Percentiles rank a stretch among this genome's conserved stretches.
Evolutionary conservation across 1,140 invertebrate species (phyloP).

Genomic region (Trypoxylus dichotomus): DNA sequence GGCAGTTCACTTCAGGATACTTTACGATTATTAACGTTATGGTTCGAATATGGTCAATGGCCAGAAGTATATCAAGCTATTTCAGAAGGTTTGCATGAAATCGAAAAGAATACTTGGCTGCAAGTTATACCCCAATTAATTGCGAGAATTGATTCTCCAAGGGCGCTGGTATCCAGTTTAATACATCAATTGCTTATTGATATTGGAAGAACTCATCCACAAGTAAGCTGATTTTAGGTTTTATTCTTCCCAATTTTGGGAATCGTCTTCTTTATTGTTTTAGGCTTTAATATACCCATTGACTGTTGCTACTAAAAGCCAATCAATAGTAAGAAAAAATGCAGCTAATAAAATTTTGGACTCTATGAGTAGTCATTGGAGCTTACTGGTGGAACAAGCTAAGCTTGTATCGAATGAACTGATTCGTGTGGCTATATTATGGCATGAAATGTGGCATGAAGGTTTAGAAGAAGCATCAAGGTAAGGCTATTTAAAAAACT

Average conservation of each 20-base stretch:
- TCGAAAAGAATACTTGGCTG: conserved; percentile 98
- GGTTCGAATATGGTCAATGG: conserved; percentile 95
- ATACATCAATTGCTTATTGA: conserved; percentile 94
- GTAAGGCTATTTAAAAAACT: conserved; percentile 36
- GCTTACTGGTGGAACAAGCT: conserved; percentile 89
- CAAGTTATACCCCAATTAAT: conserved; percentile 99
- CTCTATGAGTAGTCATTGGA: conserved; percentile 93
- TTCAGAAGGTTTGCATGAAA: conserved; percentile 86
- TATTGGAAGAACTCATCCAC: conserved; percentile 86
- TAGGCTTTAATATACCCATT: conserved; percentile 96
- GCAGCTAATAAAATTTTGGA: conserved; percentile 96
- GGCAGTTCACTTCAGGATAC: conserved; percentile 98
- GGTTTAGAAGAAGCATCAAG: conserved; percentile 94
- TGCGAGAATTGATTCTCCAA: conserved; percentile 93
- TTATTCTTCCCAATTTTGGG: neutral
- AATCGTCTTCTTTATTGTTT: conserved; percentile 12
- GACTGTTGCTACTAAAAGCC: conserved; percentile 96
- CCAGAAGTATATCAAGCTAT: conserved; percentile 92
- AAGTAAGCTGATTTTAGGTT: conserved; percentile 39
- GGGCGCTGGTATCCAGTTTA: conserved; percentile 82
- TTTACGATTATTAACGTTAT: conserved; percentile 85
- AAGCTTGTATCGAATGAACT: conserved; percentile 95
- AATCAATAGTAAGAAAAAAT: conserved; percentile 74
- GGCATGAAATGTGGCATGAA: conserved; percentile 99
- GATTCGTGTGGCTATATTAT: conserved; percentile 96